Evolutionary conservation across 2,797 vertebrate species (phyloP).

Genomic region (Hyperoplus immaculatus): DNA sequence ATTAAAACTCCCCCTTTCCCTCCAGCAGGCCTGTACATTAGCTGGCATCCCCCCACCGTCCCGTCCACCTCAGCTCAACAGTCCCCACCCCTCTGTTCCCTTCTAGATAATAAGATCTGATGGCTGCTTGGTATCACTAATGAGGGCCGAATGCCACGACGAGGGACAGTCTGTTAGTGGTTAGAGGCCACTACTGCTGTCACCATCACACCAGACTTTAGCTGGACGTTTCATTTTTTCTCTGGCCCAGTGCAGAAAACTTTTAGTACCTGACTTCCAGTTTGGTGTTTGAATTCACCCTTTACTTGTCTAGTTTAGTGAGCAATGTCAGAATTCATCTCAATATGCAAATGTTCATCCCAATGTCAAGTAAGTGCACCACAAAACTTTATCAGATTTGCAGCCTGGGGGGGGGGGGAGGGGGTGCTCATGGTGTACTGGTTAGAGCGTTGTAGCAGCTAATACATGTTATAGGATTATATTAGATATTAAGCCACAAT

Average conservation of each 20-base stretch:
- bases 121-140: constrained; percentile 76
- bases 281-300: neutral
- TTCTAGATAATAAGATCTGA: constrained; percentile 77
- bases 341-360: constrained; percentile 2
- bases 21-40: constrained; percentile 78
- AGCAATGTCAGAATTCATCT: neutral
- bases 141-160: constrained; percentile 73
- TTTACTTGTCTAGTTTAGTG: neutral
- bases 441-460: neutral
- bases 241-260: neutral
- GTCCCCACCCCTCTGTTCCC: constrained; percentile 34
- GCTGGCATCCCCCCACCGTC: constrained; percentile 60
- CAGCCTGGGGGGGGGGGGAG: too few species aligned
- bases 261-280: neutral
- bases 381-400: too few species aligned
- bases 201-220: constrained; percentile 24
- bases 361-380: neutral
- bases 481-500: neutral
- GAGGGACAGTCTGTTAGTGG: constrained; percentile 63
- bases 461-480: neutral
- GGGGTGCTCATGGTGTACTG: too few species aligned
- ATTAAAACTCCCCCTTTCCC: constrained; percentile 83
- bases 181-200: constrained; percentile 50
- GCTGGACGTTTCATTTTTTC: constrained; percentile 46
- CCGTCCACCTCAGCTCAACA: constrained; percentile 41